Conservation (phyloP, 2,797 vertebrate species). For the Spinus olivaceus region DNA sequence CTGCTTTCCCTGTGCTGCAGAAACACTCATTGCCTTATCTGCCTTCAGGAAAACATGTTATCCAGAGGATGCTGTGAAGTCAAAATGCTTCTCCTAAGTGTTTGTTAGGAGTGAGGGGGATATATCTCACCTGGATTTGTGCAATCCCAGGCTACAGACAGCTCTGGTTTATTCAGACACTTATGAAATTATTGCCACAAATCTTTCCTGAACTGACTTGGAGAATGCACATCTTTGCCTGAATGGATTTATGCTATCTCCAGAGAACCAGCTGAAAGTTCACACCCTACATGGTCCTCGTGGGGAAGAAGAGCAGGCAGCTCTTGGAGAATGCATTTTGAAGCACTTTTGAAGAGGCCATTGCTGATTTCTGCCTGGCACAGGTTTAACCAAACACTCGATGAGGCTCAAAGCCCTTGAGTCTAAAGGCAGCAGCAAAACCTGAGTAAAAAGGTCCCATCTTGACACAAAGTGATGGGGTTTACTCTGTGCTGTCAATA, state of each 20-base stretch:
- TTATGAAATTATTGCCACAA: not conserved
- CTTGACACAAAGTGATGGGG: not conserved
- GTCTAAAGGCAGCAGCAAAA: not conserved
- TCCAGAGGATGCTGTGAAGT: not conserved
- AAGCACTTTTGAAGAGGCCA: not conserved
- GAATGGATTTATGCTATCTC: not conserved
- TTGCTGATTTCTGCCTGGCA: not conserved
- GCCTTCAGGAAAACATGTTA: not conserved
- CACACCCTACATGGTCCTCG: not conserved
- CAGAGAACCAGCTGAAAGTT: conserved; percentile 22
- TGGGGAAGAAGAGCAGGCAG: not conserved
- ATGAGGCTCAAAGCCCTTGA: not conserved
- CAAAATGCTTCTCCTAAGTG: not conserved
- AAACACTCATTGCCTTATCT: not conserved
- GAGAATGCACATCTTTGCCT: not conserved
- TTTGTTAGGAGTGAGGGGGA: not conserved
- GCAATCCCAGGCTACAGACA: not conserved
- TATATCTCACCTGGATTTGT: not conserved
- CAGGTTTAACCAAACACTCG: rapidly evolving
- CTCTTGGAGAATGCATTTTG: not conserved
- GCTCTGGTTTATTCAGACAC: conserved; percentile 6
- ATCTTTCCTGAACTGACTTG: not conserved
- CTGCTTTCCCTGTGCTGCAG: not conserved
- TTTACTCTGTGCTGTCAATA: not conserved
- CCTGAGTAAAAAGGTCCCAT: not conserved